Conservation (phyloP, 2,888 invertebrate species). For the Stomorhina lunata region DNA sequence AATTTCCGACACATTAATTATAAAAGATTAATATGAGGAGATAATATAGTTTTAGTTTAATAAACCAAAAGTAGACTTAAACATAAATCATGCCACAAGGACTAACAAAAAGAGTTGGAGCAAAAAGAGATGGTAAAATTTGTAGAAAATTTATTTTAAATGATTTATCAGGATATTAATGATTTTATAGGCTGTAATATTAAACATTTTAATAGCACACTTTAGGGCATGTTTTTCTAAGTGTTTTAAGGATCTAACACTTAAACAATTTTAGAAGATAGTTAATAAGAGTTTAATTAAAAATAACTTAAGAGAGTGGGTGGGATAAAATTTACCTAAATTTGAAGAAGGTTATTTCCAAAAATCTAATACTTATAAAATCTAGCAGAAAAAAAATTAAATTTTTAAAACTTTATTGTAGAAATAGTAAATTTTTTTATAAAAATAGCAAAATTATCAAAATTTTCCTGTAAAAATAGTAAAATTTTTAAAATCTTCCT, state of each 20-base stretch:
- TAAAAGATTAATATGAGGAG: conserved; percentile 56
- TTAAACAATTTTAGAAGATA: too few species aligned
- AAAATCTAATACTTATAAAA: too few species aligned
- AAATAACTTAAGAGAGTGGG: too few species aligned
- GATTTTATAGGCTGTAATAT: conserved; percentile 24
- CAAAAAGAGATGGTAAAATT: neutral
- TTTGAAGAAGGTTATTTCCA: too few species aligned
- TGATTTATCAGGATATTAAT: neutral
- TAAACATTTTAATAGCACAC: neutral
- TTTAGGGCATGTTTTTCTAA: neutral
- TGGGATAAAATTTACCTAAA: too few species aligned
- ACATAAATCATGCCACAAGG: neutral
- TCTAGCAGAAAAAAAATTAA: too few species aligned
- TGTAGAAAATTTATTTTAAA: neutral
- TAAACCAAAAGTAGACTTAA: conserved; percentile 2
- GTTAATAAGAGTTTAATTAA: too few species aligned
- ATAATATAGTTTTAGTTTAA: conserved; percentile 42
- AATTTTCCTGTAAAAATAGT: too few species aligned
- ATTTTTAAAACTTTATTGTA: too few species aligned
- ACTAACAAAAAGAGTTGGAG: neutral
- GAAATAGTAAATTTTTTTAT: too few species aligned
- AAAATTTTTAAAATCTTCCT: too few species aligned
- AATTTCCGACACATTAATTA: conserved; percentile 64
- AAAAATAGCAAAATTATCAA: too few species aligned
- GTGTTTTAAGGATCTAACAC: neutral